Conservation (phyloP, 2,113 vertebrate species). For the Pseudolaguvia tuberculata region DNA sequence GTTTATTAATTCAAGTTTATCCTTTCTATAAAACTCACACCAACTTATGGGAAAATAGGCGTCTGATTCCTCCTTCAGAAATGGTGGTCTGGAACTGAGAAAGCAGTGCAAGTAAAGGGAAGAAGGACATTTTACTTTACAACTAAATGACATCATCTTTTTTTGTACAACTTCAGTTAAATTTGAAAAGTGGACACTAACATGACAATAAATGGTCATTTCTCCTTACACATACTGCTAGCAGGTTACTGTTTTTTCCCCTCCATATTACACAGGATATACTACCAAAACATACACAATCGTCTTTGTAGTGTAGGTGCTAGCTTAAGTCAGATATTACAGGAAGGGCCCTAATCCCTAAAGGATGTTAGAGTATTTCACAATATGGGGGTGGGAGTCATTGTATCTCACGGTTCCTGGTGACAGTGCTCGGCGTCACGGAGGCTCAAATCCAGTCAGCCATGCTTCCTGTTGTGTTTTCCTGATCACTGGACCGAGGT, state of each 20-base stretch:
- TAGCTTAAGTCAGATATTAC: neutral
- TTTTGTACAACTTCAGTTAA: neutral
- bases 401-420: constrained; percentile 11
- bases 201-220: neutral
- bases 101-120: neutral
- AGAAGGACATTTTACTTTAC: neutral
- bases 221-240: neutral
- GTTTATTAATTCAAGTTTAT: no score
- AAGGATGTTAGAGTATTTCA: constrained; percentile 13
- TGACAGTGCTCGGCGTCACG: constrained; percentile 18
- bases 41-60: no score
- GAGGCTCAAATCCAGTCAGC: constrained; percentile 13
- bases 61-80: neutral
- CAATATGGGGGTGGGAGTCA: constrained; percentile 3
- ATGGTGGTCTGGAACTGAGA: neutral
- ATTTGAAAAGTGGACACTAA: neutral
- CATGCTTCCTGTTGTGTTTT: constrained; percentile 39
- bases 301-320: constrained; percentile 3
- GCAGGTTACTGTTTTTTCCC: no score
- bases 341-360: constrained; percentile 6
- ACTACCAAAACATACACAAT: neutral
- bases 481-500: constrained; percentile 30
- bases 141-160: neutral
- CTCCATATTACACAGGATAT: neutral
- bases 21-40: no score